Evolutionary conservation across 2,797 vertebrate genomes (phyloP), one percentile per base, ranked within the genome.

Genomic region (Micromesistius poutassou): DNA sequence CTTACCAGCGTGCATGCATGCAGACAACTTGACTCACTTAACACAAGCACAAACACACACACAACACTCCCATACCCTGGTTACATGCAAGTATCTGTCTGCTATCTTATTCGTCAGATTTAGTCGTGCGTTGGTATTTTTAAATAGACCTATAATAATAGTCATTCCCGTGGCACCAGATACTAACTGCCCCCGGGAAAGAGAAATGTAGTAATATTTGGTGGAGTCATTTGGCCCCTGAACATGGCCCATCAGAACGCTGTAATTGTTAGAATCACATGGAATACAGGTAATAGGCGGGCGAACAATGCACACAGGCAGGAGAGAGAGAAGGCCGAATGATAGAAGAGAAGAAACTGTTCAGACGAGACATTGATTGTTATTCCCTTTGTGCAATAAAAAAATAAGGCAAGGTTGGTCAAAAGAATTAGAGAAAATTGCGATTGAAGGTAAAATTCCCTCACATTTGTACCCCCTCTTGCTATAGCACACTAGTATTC

Each of bases 221-320:
- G 46, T 5, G 46, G 16, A 42, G 13, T 42, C 40, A 42, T 42
- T 42, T 66, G 25, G 62, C 9, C 62, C 25, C 22, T 80, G 70
- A 74, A 82, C 80, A 66, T 50, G 72, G 77, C 78, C 72, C 74
- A 77, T 84, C 76, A 84, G 82, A 86, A 84, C 77, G 83, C 77
- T 79, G 77, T 46, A 72, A 84, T 77, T 80, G 76, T 68, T 79
- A 2, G 76, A 74, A 76, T 85, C 83, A 80, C 78, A 80, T 81
- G 83, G 78, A 83, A 87, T 79, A 77, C 74, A 74, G 30, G 71
- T 79, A 78, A 78, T 82, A 76, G 74, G 76, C 79, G 79, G 82
- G 76, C 78, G 40, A 42, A 12, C 40, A 13, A 42, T 13, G 13
- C 78, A 71, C 36, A 73, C 72, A 74, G 72, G 28, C 62, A 79